Percentiles rank a stretch among this genome's conserved stretches.
Evolutionary conservation across 2,113 vertebrate genomes (phyloP).

Genomic region (Mystacornis crossleyi): DNA sequence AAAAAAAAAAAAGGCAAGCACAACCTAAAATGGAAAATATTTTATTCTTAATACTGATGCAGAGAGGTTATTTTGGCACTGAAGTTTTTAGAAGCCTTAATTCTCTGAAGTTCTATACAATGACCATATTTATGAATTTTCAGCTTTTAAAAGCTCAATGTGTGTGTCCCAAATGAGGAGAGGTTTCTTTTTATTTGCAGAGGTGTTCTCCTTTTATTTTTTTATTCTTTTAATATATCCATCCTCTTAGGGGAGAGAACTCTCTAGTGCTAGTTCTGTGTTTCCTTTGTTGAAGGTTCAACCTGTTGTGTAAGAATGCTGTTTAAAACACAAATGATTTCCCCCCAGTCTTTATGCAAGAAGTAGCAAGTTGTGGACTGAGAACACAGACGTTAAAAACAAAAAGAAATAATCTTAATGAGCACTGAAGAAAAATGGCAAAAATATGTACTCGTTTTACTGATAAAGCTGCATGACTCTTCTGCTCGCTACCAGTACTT

Average conservation of each 20-base stretch:
- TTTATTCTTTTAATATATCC: slow-evolving; percentile 19
- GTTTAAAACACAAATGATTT: background rate
- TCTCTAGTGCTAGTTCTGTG: slow-evolving; percentile 43
- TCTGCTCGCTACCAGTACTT: slow-evolving; percentile 32
- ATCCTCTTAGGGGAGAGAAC: slow-evolving; percentile 22
- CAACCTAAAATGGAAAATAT: slow-evolving; percentile 72
- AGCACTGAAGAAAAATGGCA: slow-evolving; percentile 46
- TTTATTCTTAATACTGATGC: slow-evolving; percentile 73
- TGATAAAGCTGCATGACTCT: slow-evolving; percentile 43
- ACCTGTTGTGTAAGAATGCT: background rate
- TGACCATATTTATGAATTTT: slow-evolving; percentile 58
- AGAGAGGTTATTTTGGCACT: slow-evolving; percentile 74
- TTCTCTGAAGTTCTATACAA: slow-evolving; percentile 64
- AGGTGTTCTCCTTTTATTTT: slow-evolving; percentile 30
- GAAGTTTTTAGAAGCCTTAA: slow-evolving; percentile 78
- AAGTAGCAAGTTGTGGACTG: slow-evolving; percentile 2
- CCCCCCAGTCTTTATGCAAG: background rate
- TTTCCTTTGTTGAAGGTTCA: slow-evolving; percentile 27
- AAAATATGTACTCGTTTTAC: background rate
- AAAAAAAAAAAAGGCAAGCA: slow-evolving; percentile 70
- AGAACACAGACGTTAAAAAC: background rate
- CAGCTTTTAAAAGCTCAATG: slow-evolving; percentile 58
- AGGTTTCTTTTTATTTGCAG: slow-evolving; percentile 56
- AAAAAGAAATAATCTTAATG: background rate
- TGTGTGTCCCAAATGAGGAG: slow-evolving; percentile 56